Evolutionary conservation across 2,888 invertebrate species (phyloP).

Genomic region (Syrphus vitripennis): DNA sequence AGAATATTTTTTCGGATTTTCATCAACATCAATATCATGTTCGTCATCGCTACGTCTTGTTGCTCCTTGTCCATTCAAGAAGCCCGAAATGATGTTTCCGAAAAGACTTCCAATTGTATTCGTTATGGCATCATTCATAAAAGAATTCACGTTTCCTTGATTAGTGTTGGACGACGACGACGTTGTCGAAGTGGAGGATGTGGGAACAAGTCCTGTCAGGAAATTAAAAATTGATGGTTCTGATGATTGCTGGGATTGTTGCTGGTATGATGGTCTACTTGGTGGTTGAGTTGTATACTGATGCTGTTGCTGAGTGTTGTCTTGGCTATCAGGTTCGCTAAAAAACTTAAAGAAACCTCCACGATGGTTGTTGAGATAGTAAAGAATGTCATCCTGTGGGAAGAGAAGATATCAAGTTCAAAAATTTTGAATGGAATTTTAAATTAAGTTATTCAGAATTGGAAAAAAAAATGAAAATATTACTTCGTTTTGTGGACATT

Average conservation of each 20-base stretch:
- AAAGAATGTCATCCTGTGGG: conserved; percentile 85
- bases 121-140: conserved; percentile 75
- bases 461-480: background rate
- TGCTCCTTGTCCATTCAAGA: conserved; percentile 74
- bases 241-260: conserved; percentile 28
- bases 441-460: conserved; percentile 41
- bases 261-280: conserved; percentile 46
- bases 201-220: conserved; percentile 74
- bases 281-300: conserved; percentile 32
- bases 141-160: conserved; percentile 71
- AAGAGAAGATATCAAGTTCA: conserved; percentile 15
- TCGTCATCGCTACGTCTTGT: conserved; percentile 74
- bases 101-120: conserved; percentile 79
- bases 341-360: conserved; percentile 93
- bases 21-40: conserved; percentile 74
- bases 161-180: conserved; percentile 74
- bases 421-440: conserved; percentile 57
- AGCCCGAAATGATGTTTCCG: conserved; percentile 78
- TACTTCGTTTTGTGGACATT: conserved; percentile 86
- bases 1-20: conserved; percentile 71
- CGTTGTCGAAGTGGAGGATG: conserved; percentile 73
- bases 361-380: conserved; percentile 92
- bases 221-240: conserved; percentile 67
- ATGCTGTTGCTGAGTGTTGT: conserved; percentile 35
- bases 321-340: conserved; percentile 82